A percentile compares a stretch with the other conserved stretches of the same genome.
Evolutionary conservation across 2,888 invertebrate species (phyloP).

Genomic region (Anorthoa munda): DNA sequence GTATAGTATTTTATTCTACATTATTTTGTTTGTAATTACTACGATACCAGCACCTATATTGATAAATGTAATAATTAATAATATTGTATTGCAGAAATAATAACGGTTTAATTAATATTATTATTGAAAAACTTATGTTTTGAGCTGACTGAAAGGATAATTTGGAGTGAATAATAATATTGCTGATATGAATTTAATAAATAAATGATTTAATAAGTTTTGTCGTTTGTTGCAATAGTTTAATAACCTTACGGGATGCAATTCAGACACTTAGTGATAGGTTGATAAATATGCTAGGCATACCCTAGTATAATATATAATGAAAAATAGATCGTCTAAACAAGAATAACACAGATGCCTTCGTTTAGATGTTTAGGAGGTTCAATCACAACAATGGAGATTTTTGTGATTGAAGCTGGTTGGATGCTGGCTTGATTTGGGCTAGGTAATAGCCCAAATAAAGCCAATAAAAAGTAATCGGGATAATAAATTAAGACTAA

Average conservation of each 20-base stretch:
- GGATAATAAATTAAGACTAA: too few species aligned
- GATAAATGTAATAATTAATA: slow-evolving; percentile 42
- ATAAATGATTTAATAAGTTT: slow-evolving; percentile 22
- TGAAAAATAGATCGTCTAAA: background rate
- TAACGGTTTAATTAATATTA: slow-evolving; percentile 15
- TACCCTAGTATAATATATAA: too few species aligned
- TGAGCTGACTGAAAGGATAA: slow-evolving; percentile 27
- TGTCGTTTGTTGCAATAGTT: slow-evolving; percentile 10
- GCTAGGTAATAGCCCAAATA: too few species aligned
- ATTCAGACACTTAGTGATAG: background rate
- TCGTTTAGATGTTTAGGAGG: too few species aligned
- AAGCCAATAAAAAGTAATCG: too few species aligned
- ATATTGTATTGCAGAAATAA: slow-evolving; percentile 37
- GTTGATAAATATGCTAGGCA: background rate
- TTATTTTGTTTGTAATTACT: slow-evolving; percentile 32
- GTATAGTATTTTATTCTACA: slow-evolving; percentile 29
- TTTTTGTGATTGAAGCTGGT: too few species aligned
- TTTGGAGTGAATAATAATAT: slow-evolving; percentile 20
- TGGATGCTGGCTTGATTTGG: too few species aligned
- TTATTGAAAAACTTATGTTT: slow-evolving; percentile 2
- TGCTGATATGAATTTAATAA: background rate
- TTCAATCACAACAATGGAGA: too few species aligned
- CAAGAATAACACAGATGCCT: too few species aligned
- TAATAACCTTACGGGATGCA: background rate
- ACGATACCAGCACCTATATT: slow-evolving; percentile 33